Conservation (phyloP, 2,113 vertebrate species). For the Poecile atricapillus region DNA sequence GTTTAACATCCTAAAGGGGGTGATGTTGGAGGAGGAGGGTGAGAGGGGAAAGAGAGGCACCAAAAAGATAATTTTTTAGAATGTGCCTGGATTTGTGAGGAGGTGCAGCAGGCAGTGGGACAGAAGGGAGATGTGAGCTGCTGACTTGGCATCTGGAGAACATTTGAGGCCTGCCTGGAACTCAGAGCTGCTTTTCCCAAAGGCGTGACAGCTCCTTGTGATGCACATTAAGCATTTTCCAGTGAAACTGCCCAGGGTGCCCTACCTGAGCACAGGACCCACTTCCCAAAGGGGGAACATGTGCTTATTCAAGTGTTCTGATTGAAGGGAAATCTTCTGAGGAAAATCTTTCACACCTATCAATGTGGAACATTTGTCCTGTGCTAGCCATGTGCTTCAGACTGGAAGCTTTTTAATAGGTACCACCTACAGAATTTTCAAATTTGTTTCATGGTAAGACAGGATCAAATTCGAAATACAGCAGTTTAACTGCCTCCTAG, state of each 20-base stretch:
- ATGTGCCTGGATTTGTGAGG: not conserved
- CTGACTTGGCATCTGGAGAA: not conserved
- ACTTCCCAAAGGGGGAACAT: not conserved
- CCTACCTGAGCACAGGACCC: not conserved
- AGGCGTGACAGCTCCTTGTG: not conserved
- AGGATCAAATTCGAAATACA: not conserved
- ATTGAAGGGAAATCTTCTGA: not conserved
- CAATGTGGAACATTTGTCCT: not conserved
- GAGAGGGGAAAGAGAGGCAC: not conserved
- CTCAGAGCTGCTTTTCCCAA: not conserved
- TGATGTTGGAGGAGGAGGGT: not conserved
- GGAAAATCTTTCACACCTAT: not conserved
- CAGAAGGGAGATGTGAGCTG: not conserved
- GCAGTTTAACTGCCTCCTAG: not conserved
- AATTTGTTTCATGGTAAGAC: not conserved
- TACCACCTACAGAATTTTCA: not conserved
- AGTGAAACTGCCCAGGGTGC: not conserved
- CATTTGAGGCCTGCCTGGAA: not conserved
- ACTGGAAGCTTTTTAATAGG: not conserved
- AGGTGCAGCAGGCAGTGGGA: not conserved
- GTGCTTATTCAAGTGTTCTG: not conserved
- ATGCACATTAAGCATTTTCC: not conserved
- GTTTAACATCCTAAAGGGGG: not conserved
- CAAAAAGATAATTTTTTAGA: not conserved
- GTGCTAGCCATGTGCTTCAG: not conserved